Base-by-base conservation (phyloP, 2,797 vertebrate genomes). In the Alcedo quadribrachys region DNA sequence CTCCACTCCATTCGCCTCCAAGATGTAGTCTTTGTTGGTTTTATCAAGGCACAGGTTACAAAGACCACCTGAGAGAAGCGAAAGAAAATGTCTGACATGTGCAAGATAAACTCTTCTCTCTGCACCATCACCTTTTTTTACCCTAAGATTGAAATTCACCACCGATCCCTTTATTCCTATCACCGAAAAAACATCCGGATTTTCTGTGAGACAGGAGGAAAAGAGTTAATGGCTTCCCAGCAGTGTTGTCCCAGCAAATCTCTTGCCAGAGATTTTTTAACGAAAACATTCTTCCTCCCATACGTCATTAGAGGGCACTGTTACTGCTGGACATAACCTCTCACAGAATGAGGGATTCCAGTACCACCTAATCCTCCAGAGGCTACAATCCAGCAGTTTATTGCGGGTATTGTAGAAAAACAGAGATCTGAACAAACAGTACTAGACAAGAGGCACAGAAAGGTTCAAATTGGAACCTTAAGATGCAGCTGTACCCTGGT, bases 41-140 rank as follows among this genome's bases (percentile, higher is more conserved):
- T 97, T 98, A 93, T 99, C 99, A 89, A 98, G 96, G 61, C 98
- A 99, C 40, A 99, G 96, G 97, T 99, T 99, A 93, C 99, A 99
- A 54, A 99, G 97, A 19, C 99, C 99, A 1, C 99, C 99, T 99
- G 75, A 40, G 90, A 91, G 2, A 37, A 37, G 40, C 45, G 32
- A 16, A 28, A 76, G 77, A 42, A 30, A 66, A 13, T 1, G 27
- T 53, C 24, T 1, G 11, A 40, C 42, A 28, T 4, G 1, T 43
- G 24, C 40, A 61, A 61, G 27, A 28, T 30, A 55, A 77, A 51
- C 48, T 25, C n/a, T 24, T 46, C 27, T 51, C 58, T 37, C 11
- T 27, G 9, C 37, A 20, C 21, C 25, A 16, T 60, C 32, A n/a
- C 19, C 27, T 24, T 40, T 33, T 33, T 45, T 63, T 54, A 8